Conservation (phyloP, 2,888 invertebrate genomes). For the Tiliacea citrago region DNA sequence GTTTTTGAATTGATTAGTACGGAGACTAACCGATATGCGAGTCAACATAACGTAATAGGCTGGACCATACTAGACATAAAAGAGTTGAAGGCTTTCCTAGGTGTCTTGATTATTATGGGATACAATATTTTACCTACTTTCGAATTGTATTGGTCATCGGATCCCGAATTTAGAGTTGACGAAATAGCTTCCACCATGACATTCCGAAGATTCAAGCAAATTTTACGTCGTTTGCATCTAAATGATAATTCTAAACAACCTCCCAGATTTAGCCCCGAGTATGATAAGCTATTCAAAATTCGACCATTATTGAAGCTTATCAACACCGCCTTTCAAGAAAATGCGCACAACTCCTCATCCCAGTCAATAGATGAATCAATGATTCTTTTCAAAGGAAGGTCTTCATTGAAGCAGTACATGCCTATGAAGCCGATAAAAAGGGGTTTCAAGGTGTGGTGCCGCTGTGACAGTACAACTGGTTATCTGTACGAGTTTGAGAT, state of each 20-base stretch:
- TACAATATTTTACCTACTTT: slow-evolving; percentile 32
- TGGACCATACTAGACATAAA: slow-evolving; percentile 28
- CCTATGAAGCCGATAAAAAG: slow-evolving; percentile 66
- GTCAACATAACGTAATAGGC: neutral
- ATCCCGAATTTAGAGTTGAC: slow-evolving; percentile 41
- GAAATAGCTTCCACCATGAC: slow-evolving; percentile 39
- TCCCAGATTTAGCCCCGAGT: slow-evolving; percentile 22
- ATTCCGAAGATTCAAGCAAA: slow-evolving; percentile 43
- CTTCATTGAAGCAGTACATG: slow-evolving; percentile 65
- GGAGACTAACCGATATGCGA: neutral
- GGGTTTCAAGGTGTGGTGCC: slow-evolving; percentile 65
- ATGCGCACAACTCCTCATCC: slow-evolving; percentile 25
- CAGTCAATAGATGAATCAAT: slow-evolving; percentile 49
- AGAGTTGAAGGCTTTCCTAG: slow-evolving; percentile 31
- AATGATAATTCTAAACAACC: slow-evolving; percentile 35
- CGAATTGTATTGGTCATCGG: slow-evolving; percentile 29
- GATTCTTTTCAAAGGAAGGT: slow-evolving; percentile 65
- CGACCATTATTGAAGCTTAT: slow-evolving; percentile 34
- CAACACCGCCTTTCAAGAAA: slow-evolving; percentile 29
- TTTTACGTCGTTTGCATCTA: slow-evolving; percentile 38
- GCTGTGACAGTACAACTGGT: slow-evolving; percentile 58
- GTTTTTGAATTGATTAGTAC: neutral
- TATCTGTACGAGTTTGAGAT: slow-evolving; percentile 63
- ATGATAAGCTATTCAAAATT: slow-evolving; percentile 49
- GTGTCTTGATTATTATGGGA: slow-evolving; percentile 45